Conservation (phyloP, 2,888 invertebrate genomes). For the Eupithecia vulgata region DNA sequence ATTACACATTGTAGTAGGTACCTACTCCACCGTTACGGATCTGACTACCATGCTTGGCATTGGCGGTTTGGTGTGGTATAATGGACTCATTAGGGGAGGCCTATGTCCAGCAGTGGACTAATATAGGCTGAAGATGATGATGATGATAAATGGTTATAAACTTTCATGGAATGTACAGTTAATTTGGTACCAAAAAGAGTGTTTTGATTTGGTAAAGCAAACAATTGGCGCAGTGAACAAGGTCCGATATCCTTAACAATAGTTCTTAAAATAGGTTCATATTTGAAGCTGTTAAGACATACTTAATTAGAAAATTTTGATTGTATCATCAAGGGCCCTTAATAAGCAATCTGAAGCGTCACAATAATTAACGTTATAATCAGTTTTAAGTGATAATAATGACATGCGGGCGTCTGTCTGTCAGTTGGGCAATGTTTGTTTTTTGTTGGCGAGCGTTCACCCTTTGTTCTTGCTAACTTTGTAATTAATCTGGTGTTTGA, state of each 20-base stretch:
- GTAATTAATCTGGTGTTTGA: slow-evolving; percentile 37
- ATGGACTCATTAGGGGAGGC: too few relatives aligned
- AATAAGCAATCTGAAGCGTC: slow-evolving; percentile 78
- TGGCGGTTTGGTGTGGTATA: background rate
- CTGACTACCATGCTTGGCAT: too few relatives aligned
- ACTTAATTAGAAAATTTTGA: slow-evolving; percentile 54
- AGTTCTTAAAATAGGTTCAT: slow-evolving; percentile 1
- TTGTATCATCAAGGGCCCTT: slow-evolving; percentile 67
- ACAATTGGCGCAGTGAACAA: background rate
- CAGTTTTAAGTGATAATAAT: slow-evolving; percentile 79
- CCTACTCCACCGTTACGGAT: too few relatives aligned
- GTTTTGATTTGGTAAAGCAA: background rate
- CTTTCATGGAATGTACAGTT: background rate
- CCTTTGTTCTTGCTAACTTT: slow-evolving; percentile 58
- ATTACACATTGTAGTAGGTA: too few relatives aligned
- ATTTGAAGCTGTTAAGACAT: slow-evolving; percentile 35
- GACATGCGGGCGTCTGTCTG: slow-evolving; percentile 50
- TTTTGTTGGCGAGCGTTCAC: slow-evolving; percentile 69
- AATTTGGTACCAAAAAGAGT: background rate
- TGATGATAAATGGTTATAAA: background rate
- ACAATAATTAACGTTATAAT: slow-evolving; percentile 77
- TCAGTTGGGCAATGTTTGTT: slow-evolving; percentile 59
- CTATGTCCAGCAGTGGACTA: too few relatives aligned
- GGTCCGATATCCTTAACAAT: background rate
- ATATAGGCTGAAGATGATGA: too few relatives aligned